phyloP scores from a whole-genome alignment of 2,888 invertebrate species.

The Limnephilus auricula region DNA sequence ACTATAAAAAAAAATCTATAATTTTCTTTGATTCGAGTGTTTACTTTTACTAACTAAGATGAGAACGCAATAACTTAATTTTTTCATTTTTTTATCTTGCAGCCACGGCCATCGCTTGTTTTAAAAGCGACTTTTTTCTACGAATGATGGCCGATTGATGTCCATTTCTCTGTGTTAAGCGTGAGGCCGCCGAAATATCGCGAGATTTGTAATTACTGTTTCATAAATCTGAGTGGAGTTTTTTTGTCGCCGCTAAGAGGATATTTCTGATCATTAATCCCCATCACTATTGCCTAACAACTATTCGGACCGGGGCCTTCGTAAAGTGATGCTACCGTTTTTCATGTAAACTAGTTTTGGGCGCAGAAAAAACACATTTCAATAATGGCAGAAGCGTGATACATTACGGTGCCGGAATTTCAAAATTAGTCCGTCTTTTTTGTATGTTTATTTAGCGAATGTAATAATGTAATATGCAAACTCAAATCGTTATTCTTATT shows the following conservation, averaged over 20 bases:
- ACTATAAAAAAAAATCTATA: not conserved
- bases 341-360: conserved; percentile 35
- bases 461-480: not conserved
- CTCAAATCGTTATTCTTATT: not conserved
- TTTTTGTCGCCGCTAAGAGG: conserved; percentile 50
- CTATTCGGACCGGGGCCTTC: conserved; percentile 19
- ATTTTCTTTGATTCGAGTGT: not conserved
- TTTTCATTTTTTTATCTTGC: not conserved
- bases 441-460: conserved; percentile 15
- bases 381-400: conserved; percentile 53
- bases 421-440: conserved; percentile 4
- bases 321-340: conserved; percentile 49
- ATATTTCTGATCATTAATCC: conserved; percentile 56
- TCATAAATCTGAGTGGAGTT: conserved; percentile 51
- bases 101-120: not conserved
- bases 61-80: not conserved
- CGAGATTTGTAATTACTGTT: conserved; percentile 55
- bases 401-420: conserved; percentile 26
- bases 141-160: conserved; percentile 15
- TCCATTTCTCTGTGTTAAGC: conserved; percentile 10
- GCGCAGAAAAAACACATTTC: conserved; percentile 32
- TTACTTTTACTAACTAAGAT: not conserved
- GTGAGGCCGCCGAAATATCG: conserved; percentile 27
- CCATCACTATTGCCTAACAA: conserved; percentile 56
- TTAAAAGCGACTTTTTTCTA: conserved; percentile 16